A percentile compares a stretch with the other conserved stretches of the same genome.
Conservation (phyloP, 53 echinoderm and acorn worm genomes). For the Holothuria leucospilota region DNA sequence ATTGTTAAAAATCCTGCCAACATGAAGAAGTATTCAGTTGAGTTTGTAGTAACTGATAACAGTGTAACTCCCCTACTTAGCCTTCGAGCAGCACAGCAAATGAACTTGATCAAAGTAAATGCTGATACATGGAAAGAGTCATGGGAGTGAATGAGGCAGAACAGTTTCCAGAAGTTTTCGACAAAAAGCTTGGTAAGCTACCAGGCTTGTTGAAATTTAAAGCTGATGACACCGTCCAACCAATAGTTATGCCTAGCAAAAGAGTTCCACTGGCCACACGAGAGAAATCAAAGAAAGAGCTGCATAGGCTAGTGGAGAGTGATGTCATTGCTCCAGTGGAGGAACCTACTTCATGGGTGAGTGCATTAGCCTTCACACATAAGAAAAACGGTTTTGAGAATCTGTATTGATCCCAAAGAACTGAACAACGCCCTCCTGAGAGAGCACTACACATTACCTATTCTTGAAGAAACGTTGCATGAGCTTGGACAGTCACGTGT, state of each 20-base stretch:
- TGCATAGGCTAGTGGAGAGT: slow-evolving; percentile 42
- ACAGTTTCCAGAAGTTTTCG: slow-evolving; percentile 55
- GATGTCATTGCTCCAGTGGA: slow-evolving; percentile 58
- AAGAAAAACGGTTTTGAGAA: too few relatives aligned
- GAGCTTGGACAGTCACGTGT: slow-evolving; percentile 13
- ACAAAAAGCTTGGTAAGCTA: slow-evolving; percentile 49
- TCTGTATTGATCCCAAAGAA: slow-evolving; percentile 63
- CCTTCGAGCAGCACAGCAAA: slow-evolving; percentile 52
- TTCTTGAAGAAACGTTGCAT: slow-evolving; percentile 29
- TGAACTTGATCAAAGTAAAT: too few relatives aligned
- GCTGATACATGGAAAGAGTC: slow-evolving; percentile 57
- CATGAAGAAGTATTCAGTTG: slow-evolving; percentile 18
- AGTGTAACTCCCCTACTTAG: slow-evolving; percentile 62
- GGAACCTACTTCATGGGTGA: slow-evolving; percentile 73
- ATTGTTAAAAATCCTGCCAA: too few relatives aligned
- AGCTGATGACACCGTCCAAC: slow-evolving; percentile 21
- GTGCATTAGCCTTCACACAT: too few relatives aligned
- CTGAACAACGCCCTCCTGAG: slow-evolving; percentile 43
- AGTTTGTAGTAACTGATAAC: slow-evolving; percentile 62
- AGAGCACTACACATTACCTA: slow-evolving; percentile 20
- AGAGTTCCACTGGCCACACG: slow-evolving; percentile 63
- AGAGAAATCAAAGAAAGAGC: slow-evolving; percentile 57
- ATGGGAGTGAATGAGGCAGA: slow-evolving; percentile 20
- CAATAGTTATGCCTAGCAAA: slow-evolving; percentile 54
- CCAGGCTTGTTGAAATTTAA: slow-evolving; percentile 51